A percentile compares a stretch with the other conserved stretches of the same genome.
Evolutionary conservation across 1,140 invertebrate genomes (phyloP).

Genomic region (Linepithema humile): DNA sequence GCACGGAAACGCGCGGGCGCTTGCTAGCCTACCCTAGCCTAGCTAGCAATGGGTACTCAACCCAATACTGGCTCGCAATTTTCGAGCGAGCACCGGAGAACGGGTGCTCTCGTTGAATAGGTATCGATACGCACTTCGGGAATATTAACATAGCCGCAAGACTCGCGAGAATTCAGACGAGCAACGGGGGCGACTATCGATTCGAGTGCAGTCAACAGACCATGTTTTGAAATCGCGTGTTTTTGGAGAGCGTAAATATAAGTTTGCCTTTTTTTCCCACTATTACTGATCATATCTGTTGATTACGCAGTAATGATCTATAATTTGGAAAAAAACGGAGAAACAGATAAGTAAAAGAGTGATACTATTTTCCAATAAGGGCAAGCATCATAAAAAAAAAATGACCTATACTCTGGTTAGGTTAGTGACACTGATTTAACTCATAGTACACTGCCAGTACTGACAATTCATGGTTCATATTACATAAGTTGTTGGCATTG

Average conservation of each 20-base stretch:
- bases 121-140: slow-evolving; percentile 45
- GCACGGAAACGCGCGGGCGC: not conserved
- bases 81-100: not conserved
- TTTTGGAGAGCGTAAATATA: not conserved
- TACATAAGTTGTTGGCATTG: too few relatives aligned
- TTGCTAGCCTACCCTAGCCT: slow-evolving; percentile 23
- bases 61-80: slow-evolving; percentile 34
- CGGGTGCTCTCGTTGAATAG: not conserved
- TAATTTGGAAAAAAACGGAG: not conserved
- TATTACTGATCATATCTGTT: not conserved
- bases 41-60: slow-evolving; percentile 25
- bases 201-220: slow-evolving; percentile 22
- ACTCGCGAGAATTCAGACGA: slow-evolving; percentile 32
- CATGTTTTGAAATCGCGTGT: slow-evolving; percentile 41
- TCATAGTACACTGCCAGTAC: too few relatives aligned
- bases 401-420: not conserved
- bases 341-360: not conserved
- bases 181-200: slow-evolving; percentile 8
- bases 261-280: not conserved
- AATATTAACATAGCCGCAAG: slow-evolving; percentile 49
- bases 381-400: not conserved
- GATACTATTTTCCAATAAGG: not conserved
- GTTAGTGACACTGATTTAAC: not conserved
- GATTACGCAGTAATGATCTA: not conserved
- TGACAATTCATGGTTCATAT: too few relatives aligned